These are phyloP conservation scores for Mesorhabditis spiculigera DNA, from an alignment of 2,888 invertebrate genomes.

Conservation along the genomic window DNA sequence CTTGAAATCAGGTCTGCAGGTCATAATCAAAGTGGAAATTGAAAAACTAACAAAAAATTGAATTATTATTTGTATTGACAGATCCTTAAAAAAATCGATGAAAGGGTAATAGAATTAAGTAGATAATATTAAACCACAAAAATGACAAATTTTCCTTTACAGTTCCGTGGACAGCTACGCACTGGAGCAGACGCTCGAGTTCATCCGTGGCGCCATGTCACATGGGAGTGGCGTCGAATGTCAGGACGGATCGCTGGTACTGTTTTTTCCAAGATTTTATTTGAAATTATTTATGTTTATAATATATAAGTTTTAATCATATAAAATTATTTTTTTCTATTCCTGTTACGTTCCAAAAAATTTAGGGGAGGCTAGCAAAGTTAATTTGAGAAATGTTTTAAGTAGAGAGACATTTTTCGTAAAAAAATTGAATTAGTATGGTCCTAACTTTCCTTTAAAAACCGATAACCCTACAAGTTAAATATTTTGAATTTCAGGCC, in stretches of 20 bases:
- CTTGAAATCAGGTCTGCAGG: too few relatives aligned
- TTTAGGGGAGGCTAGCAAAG: too few relatives aligned
- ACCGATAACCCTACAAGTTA: too few relatives aligned
- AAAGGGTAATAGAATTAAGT: neutral
- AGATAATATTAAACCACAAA: neutral
- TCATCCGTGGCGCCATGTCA: conserved; percentile 64
- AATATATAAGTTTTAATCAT: neutral
- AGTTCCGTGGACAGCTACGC: conserved; percentile 66
- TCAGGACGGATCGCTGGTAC: conserved; percentile 6
- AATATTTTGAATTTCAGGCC: conserved; percentile 14
- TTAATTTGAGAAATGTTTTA: too few relatives aligned
- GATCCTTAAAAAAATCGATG: too few relatives aligned
- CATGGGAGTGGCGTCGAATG: conserved; percentile 40
- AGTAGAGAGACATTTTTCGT: too few relatives aligned
- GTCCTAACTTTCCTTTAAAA: too few relatives aligned
- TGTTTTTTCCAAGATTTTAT: neutral
- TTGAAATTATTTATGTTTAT: too few relatives aligned
- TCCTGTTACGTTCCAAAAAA: conserved; percentile 23
- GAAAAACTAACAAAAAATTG: too few relatives aligned
- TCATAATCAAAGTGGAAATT: too few relatives aligned
- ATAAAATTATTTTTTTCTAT: neutral
- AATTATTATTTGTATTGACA: too few relatives aligned
- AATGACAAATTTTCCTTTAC: conserved; percentile 13
- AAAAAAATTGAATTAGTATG: too few relatives aligned
- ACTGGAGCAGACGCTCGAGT: conserved; percentile 66